A percentile compares a stretch with the other conserved stretches of the same genome.
Evolutionary conservation across 2,888 invertebrate genomes (phyloP).

Genomic region (Automeris io): DNA sequence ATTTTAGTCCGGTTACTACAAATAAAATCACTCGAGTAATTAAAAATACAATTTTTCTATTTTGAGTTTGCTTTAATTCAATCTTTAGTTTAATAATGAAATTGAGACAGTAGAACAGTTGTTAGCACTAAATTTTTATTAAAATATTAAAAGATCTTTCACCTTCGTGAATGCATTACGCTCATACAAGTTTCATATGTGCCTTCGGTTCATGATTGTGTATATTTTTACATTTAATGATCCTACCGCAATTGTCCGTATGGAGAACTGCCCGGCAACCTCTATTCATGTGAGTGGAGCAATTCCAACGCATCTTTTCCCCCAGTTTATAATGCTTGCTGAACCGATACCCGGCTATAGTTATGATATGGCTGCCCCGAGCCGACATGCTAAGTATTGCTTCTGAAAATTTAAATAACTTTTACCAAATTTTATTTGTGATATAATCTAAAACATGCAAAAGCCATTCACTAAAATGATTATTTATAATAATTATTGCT

Average conservation of each 20-base stretch:
- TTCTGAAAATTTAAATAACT: conserved; percentile 1
- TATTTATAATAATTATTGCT: too few species aligned
- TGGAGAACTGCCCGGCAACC: conserved; percentile 22
- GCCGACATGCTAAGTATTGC: conserved; percentile 1
- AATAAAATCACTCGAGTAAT: too few species aligned
- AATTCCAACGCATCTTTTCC: conserved; percentile 23
- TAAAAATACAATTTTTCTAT: too few species aligned
- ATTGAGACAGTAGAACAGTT: too few species aligned
- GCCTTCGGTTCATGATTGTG: conserved; percentile 13
- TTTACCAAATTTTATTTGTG: conserved; percentile 6
- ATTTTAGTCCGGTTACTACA: too few species aligned
- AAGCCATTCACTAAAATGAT: background rate
- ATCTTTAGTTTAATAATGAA: too few species aligned
- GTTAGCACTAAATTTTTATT: too few species aligned
- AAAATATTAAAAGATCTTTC: too few species aligned
- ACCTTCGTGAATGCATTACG: too few species aligned
- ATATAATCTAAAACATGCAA: conserved; percentile 11
- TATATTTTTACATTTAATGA: conserved; percentile 14
- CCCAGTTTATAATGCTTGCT: conserved; percentile 9
- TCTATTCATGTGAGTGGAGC: conserved; percentile 19
- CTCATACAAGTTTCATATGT: background rate
- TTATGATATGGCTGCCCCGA: conserved; percentile 22
- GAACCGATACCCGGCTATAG: conserved; percentile 9
- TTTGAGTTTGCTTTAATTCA: too few species aligned
- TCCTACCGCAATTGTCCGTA: conserved; percentile 14